Base-by-base conservation (phyloP, 2,797 vertebrate genomes). In the Xiphorhynchus erythropygius region DNA sequence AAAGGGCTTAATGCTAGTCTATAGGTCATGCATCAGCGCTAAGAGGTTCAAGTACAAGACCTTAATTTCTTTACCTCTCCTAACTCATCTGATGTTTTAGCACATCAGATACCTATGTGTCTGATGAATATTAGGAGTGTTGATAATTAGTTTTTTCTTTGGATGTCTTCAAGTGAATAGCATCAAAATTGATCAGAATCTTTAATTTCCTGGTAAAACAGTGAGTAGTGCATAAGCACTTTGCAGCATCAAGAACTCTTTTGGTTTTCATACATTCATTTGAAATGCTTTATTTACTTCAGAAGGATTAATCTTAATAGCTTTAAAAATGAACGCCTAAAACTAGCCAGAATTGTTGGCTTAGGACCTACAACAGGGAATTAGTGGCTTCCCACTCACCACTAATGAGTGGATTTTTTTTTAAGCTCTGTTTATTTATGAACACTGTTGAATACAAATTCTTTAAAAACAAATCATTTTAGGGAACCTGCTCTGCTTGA, bases 331-430 rank as follows among this genome's bases (percentile, higher is more conserved):
- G 65, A 93, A 95, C 95, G 67, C 80, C 83, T 87, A 88, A 91
- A 96, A 96, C 94, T 92, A 95, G 82, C 89, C 62, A 28, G 80
- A 96, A 94, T 86, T 93, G 79, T 84, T 94, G 91, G 94, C 92
- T 96, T 93, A 96, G 85, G 82, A 92, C 83, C 84, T 84, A 52
- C 85, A 88, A 39, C 12, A 95, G 87, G 87, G 92, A 96, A 96
- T 97, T 97, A 93, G 87, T 93, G 92, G 81, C 89, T 95, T 95
- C 91, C 95, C 94, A 96, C 87, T 95, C 93, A 94, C 76, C 82
- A 76, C 91, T 96, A 96, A 96, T 93, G 87, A 96, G 44, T 91
- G 65, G 65, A 88, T 95, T 94, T 94, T 95, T 95, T 95, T 94
- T 78, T 37, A 91, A 94, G 65, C 89, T 84, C 52, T 94, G 73